A percentile compares a stretch with the other conserved stretches of the same genome.
phyloP scores from a whole-genome alignment of 2,888 invertebrate genomes.

The Heteromyza rotundicornis region DNA sequence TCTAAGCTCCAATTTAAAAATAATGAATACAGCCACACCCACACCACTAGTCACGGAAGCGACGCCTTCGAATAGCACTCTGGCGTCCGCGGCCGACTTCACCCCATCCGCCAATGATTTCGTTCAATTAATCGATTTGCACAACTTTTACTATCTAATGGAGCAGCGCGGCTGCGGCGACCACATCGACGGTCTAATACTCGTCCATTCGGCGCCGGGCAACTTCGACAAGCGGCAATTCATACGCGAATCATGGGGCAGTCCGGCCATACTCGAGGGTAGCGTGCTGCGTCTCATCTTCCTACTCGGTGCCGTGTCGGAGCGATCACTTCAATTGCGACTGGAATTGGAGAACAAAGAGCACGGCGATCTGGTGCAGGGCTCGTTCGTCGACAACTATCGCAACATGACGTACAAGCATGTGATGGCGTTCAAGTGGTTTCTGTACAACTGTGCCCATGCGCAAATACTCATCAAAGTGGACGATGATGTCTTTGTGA shows the following conservation, averaged over 20 bases:
- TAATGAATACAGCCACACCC: background rate
- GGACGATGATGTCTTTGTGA: conserved; percentile 80
- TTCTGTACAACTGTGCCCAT: conserved; percentile 71
- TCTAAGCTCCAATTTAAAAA: background rate
- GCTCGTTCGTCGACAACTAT: conserved; percentile 78
- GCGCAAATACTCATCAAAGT: conserved; percentile 76
- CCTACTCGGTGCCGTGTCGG: conserved; percentile 68
- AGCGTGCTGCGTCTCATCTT: conserved; percentile 70
- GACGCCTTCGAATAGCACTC: conserved; percentile 3
- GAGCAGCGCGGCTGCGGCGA: conserved; percentile 66
- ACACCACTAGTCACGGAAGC: conserved; percentile 23
- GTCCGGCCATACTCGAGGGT: conserved; percentile 60
- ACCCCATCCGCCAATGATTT: conserved; percentile 15
- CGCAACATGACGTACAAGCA: conserved; percentile 86
- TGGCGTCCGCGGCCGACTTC: conserved; percentile 24
- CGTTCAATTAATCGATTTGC: conserved; percentile 65
- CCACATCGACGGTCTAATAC: conserved; percentile 67
- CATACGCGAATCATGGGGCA: conserved; percentile 79
- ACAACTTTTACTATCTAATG: conserved; percentile 69
- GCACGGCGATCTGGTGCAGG: conserved; percentile 76
- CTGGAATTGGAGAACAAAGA: conserved; percentile 66
- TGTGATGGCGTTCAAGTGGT: conserved; percentile 82
- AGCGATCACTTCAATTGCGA: conserved; percentile 53
- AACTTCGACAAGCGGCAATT: conserved; percentile 71
- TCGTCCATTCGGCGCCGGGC: conserved; percentile 73